Evolutionary conservation across 1,140 invertebrate species (phyloP), one percentile per base, ranked within the genome.

Genomic region (Caenorhabditis briggsae): DNA sequence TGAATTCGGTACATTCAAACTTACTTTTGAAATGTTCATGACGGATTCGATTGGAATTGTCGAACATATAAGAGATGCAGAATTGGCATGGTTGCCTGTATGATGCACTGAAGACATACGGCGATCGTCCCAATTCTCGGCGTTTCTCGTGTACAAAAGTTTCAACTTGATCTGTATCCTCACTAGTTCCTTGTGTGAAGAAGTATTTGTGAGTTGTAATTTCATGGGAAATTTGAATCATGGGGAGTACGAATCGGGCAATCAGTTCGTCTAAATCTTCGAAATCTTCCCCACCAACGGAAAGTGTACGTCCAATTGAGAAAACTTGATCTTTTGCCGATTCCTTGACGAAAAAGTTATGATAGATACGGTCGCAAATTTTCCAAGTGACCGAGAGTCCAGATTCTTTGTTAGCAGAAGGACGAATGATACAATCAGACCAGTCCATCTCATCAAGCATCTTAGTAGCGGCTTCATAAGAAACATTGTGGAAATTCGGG

Each of bases 341-440:
- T 93, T 99, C 98, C 41, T 95, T 93, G 0, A 99, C 95, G 92
- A 98, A 97, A 83, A 99, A 97, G 92, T 99, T 97, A 92, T 98
- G 97, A 91, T 96, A 96, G 86, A 99, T 96, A 18, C 95, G 95
- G 74, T 98, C 96, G 6, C 96, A 94, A 0, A 99, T 97, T 93
- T 99, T 99, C 98, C 97, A 99, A 0, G 97, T 98, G 0, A 98
- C 96, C 0, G 97, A 99, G 64, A 99, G 93, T 93, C 98, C 97
- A 93, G 99, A 96, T 2, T 95, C 95, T 59, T 97, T 97, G 94
- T 95, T 90, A 12, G 87, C 90, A 64, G 97, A 98, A 2, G 98
- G 98, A 61, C 98, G 94, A 50, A 99, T 95, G 25, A 99, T 96
- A 2, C 96, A 96, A 91, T 99, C 98, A 8, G 98, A 98, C 84